phyloP scores from a whole-genome alignment of 2,113 vertebrate genomes.

The Phalacrocorax pelagicus region DNA sequence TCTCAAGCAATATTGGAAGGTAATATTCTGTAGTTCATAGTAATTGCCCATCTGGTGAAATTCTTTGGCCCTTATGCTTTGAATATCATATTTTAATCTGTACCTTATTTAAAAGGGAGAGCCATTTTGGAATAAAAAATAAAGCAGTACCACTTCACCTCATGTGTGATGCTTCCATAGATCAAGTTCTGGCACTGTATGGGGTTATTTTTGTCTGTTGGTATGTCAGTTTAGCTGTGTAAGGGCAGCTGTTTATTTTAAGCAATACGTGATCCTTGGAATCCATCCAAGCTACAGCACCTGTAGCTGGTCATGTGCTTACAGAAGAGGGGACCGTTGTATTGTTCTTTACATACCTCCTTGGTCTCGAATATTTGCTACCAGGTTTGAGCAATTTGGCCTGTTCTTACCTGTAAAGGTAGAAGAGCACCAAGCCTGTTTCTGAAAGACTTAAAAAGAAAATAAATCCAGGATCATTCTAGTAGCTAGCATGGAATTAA shows the following conservation, averaged over 20 bases:
- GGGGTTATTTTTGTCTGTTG: neutral
- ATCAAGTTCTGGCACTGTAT: neutral
- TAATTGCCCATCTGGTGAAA: neutral
- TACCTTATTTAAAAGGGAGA: neutral
- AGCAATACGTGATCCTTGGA: neutral
- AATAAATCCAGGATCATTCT: neutral
- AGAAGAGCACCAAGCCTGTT: neutral
- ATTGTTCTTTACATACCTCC: neutral
- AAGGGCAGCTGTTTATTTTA: slow-evolving; percentile 5
- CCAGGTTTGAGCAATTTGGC: neutral
- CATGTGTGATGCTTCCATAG: neutral
- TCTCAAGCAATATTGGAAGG: neutral
- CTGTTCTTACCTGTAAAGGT: neutral
- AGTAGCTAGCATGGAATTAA: neutral
- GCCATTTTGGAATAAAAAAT: neutral
- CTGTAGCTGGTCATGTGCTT: neutral
- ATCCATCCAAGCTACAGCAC: neutral
- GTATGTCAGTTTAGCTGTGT: neutral
- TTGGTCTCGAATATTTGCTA: neutral
- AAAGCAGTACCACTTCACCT: neutral
- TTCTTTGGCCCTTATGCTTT: neutral
- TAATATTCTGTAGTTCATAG: neutral
- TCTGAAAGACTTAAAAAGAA: neutral
- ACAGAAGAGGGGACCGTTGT: neutral
- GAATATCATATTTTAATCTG: neutral